Conservation (phyloP, 2,888 invertebrate genomes). For the Catocala fraxini region DNA sequence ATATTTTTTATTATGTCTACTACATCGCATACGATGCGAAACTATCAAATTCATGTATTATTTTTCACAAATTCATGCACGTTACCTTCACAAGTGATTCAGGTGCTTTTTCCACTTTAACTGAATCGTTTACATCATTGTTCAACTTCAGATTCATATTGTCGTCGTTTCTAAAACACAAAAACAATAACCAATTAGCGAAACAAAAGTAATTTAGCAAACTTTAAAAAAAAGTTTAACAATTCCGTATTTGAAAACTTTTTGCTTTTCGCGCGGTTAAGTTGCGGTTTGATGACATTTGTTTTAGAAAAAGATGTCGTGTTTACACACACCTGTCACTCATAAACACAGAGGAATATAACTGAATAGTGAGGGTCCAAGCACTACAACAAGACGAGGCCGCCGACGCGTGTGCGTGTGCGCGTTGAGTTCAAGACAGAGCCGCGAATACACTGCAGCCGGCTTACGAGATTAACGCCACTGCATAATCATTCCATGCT, state of each 20-base stretch:
- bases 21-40: no score
- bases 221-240: neutral
- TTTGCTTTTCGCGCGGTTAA: neutral
- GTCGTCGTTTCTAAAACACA: conserved; percentile 57
- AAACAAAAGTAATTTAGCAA: conserved; percentile 2
- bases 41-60: no score
- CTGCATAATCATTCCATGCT: conserved; percentile 76
- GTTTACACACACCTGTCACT: conserved; percentile 63
- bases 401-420: conserved; percentile 52
- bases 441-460: conserved; percentile 70
- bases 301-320: neutral
- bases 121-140: conserved; percentile 73
- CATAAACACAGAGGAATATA: conserved; percentile 54
- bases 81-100: conserved; percentile 74
- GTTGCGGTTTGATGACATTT: neutral
- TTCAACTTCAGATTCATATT: conserved; percentile 80
- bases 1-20: no score
- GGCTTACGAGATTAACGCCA: conserved; percentile 58
- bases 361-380: conserved; percentile 10
- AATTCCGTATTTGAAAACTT: no score
- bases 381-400: conserved; percentile 17
- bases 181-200: conserved; percentile 21
- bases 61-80: neutral
- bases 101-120: conserved; percentile 60
- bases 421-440: conserved; percentile 62